Percentiles rank a stretch among this genome's conserved stretches.
Conservation (phyloP, 2,797 vertebrate genomes). For the Eremophila alpestris region DNA sequence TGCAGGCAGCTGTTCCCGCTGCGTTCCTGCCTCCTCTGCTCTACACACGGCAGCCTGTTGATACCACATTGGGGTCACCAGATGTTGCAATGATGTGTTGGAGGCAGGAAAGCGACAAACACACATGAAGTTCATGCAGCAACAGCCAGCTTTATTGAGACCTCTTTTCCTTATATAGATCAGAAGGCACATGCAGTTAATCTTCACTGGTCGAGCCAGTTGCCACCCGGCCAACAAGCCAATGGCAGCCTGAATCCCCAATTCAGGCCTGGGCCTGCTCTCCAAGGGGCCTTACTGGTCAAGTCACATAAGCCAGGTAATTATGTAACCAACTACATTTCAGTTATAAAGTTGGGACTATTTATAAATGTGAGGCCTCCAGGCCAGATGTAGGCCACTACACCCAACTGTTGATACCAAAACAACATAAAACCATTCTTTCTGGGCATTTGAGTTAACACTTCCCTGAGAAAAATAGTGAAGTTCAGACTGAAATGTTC, state of each 20-base stretch:
- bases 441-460: background rate
- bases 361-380: background rate
- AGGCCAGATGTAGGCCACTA: background rate
- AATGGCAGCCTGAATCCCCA: background rate
- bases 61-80: background rate
- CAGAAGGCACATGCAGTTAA: background rate
- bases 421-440: background rate
- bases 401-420: accelerated
- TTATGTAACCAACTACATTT: background rate
- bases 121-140: background rate
- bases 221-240: background rate
- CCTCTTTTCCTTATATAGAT: background rate
- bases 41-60: background rate
- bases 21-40: background rate
- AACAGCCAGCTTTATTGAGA: background rate
- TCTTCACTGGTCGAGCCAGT: background rate
- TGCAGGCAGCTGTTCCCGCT: background rate
- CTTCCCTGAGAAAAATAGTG: background rate
- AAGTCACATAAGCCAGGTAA: background rate
- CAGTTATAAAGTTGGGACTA: background rate
- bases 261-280: background rate
- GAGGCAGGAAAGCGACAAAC: background rate
- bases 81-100: background rate
- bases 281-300: background rate
- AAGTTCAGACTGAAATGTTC: background rate